Evolutionary conservation across 30 jellyfish, hydroid and myxozoan species (phyloP), one percentile per base, ranked within the genome.

Genomic region (Rhopilema esculentum): DNA sequence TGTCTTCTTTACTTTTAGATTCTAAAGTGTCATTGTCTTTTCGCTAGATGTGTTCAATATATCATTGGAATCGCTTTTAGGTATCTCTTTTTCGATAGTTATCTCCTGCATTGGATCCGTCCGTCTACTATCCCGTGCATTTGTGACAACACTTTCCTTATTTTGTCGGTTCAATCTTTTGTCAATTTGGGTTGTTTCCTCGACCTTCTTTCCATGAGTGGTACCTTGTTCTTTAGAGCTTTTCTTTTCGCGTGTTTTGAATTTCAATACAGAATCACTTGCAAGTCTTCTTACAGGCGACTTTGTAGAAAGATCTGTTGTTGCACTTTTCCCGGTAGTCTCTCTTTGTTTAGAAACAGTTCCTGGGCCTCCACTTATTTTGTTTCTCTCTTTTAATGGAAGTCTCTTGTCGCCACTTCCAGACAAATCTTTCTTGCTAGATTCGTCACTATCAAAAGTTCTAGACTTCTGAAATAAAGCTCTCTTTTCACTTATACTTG

Each of bases 381-480:
- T 65, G 33, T 66, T 80, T 61, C 82, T 66, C 49, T 80, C 90
- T 73, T 69, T 20, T 27, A 80, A 24, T 18, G 90, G 90, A 25
- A 66, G 74, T 27, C 90, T 67, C 12, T 64, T 30, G 1, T n/a
- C 19, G 6, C 68, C 90, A 21, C 51, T 0, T 31, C 82, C 27
- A 24, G 72, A 0, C 18, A 28, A 23, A 4, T 22, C 72, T 29
- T 33, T 71, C 30, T 50, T 20, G 0, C 25, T 18, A 29, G 29
- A 50, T 8, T 71, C 82, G 2, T 23, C 64, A 24, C 27, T 12
- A 24, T 68, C 82, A 17, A 27, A 7, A 18, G 90, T 80, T 8
- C 33, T 80, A 8, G 90, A 22, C 31, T 73, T 80, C 22, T 80
- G 90, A 32, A 65, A 66, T 28, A 66, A 0, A n/a, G 90, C 73